Percentiles rank a stretch among this genome's conserved stretches.
phyloP scores from a whole-genome alignment of 2,888 invertebrate species.

The Agelastica alni region DNA sequence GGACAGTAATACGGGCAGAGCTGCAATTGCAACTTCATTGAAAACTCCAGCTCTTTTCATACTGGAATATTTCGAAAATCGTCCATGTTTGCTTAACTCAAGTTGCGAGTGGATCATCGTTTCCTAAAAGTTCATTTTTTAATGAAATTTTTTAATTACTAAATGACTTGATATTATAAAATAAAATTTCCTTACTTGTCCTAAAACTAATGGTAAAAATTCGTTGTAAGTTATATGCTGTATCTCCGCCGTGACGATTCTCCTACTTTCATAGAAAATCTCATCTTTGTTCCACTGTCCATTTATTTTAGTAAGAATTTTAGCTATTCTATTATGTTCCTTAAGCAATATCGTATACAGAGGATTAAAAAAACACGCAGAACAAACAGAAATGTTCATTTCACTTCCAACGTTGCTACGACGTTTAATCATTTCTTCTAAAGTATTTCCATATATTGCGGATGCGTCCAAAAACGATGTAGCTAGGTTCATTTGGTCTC shows the following conservation, averaged over 20 bases:
- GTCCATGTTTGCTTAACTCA: constrained; percentile 68
- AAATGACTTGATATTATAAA: background rate
- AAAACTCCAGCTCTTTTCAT: constrained; percentile 76
- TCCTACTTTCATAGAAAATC: constrained; percentile 74
- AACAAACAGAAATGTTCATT: constrained; percentile 69
- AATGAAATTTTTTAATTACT: background rate
- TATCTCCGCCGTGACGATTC: constrained; percentile 76
- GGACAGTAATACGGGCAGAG: constrained; percentile 73
- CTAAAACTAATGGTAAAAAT: constrained; percentile 77
- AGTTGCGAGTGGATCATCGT: constrained; percentile 67
- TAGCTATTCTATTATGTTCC: constrained; percentile 81
- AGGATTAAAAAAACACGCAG: constrained; percentile 69
- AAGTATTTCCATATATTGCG: constrained; percentile 77
- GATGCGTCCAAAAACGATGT: constrained; percentile 84
- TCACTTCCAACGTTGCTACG: constrained; percentile 75
- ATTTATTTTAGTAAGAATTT: constrained; percentile 70
- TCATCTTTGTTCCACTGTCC: constrained; percentile 79
- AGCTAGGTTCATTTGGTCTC: constrained; percentile 85
- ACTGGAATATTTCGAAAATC: constrained; percentile 81
- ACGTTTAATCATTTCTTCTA: constrained; percentile 69
- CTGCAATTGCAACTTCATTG: constrained; percentile 77
- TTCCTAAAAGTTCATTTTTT: constrained; percentile 55
- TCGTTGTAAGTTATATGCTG: constrained; percentile 86
- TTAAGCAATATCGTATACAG: constrained; percentile 72
- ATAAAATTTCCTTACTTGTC: constrained; percentile 63